A percentile compares a stretch with the other conserved stretches of the same genome.
Conservation (phyloP, 2,113 vertebrate species). For the Phrynosoma blainvillii region DNA sequence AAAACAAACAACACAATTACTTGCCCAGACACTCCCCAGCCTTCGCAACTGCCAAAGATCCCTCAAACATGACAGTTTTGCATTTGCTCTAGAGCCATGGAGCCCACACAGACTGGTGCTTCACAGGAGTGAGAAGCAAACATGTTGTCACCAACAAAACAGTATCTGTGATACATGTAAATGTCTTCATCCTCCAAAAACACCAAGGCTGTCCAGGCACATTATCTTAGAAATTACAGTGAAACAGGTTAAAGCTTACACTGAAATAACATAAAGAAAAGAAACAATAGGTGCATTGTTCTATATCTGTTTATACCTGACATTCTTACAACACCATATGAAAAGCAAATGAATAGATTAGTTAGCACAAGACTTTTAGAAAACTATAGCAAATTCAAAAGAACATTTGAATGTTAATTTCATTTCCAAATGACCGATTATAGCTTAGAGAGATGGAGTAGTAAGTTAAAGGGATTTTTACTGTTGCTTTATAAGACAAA, state of each 20-base stretch:
- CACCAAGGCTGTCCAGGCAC: not conserved
- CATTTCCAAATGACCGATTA: not conserved
- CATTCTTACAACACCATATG: not conserved
- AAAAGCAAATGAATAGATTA: not conserved
- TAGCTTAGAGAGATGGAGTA: rapidly evolving
- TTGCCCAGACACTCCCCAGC: constrained; percentile 26
- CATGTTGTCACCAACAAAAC: not conserved
- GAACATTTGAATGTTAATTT: not conserved
- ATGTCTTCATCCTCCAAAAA: not conserved
- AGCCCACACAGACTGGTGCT: constrained; percentile 26
- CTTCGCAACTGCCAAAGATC: constrained; percentile 23
- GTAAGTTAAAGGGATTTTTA: not conserved
- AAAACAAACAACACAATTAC: constrained; percentile 40
- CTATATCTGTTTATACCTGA: not conserved
- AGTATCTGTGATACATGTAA: not conserved
- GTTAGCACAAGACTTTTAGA: rapidly evolving
- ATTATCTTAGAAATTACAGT: not conserved
- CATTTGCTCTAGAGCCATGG: constrained; percentile 1
- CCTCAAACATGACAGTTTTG: constrained; percentile 26
- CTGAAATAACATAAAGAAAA: not conserved
- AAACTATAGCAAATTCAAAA: not conserved
- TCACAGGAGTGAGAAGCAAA: not conserved
- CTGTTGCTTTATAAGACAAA: constrained; percentile 1
- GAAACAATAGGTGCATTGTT: not conserved
- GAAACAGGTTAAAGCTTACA: not conserved